Percentiles rank a stretch among this genome's conserved stretches.
Conservation (phyloP, 2,113 vertebrate species). For the Tylochromis polylepis region DNA sequence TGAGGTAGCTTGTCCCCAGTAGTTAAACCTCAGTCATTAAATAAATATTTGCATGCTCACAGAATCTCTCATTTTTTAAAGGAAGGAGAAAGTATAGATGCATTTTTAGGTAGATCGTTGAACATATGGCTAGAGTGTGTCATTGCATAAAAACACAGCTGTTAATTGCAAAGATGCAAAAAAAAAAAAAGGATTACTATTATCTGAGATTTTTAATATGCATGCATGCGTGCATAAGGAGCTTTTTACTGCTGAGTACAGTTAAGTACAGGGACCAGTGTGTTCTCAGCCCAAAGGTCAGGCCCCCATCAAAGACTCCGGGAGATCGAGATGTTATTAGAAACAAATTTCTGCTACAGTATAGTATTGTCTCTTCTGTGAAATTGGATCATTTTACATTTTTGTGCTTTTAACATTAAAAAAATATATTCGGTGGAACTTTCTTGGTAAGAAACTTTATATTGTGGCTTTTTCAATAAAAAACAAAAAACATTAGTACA, state of each 20-base stretch:
- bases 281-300: background rate
- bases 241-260: rapidly evolving
- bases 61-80: background rate
- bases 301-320: background rate
- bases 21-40: background rate
- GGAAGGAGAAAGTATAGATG: rapidly evolving
- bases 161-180: rapidly evolving
- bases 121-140: rapidly evolving
- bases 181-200: rapidly evolving
- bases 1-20: background rate
- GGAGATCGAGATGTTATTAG: background rate
- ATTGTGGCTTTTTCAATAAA: background rate
- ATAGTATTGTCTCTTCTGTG: background rate
- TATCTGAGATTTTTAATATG: background rate
- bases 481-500: background rate
- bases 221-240: background rate
- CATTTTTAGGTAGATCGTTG: background rate
- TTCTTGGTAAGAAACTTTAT: background rate
- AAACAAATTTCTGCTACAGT: background rate
- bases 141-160: background rate
- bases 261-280: background rate
- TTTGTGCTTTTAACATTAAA: background rate
- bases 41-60: background rate
- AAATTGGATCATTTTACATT: background rate
- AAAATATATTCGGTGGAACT: background rate